Evolutionary conservation across 2,888 invertebrate genomes (phyloP), one percentile per base, ranked within the genome.

Genomic region (Aleiodes leptofemur): DNA sequence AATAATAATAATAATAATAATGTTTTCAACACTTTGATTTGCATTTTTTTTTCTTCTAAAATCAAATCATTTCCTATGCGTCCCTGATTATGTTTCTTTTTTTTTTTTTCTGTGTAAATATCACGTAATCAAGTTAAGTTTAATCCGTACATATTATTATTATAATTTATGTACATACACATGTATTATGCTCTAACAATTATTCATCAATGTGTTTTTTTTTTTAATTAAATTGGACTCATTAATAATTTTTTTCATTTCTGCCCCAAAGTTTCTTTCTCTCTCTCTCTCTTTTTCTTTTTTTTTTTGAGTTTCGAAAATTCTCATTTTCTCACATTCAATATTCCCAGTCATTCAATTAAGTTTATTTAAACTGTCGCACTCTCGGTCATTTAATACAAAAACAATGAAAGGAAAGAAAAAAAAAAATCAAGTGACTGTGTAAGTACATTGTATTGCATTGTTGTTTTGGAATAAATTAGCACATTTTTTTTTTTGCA

Each of bases 401-500:
- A 51, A 48, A 23, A 23, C 23, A 23, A 34, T 0, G 34, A 34
- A 6, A 6, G 34, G 31, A 57, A 71, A 31, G 48, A 43, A 69
- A 72, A 61, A 50, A 50, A 38, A 72, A 61, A 72, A n/a, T 55
- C 55, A 69, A 77, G 74, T 83, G 82, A 84, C 83, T 81, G 85
- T 81, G 85, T 89, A 88, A 87, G 86, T 88, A 89, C 88, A 88
- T 87, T 80, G 83, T 88, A 87, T 88, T 88, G 87, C 88, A 89
- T 87, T 87, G 85, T 85, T 80, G 84, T 85, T 89, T 87, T 87
- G 86, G 86, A 87, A 87, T 88, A 53, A 43, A 68, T 84, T 83
- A 84, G 83, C 85, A 82, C 80, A 80, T 72, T 75, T 38, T 23
- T 23, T 23, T 23, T 23, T 23, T 81, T 78, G 81, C 81, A 78